phyloP scores from a whole-genome alignment of 2,113 vertebrate genomes.

The Geococcyx californianus region DNA sequence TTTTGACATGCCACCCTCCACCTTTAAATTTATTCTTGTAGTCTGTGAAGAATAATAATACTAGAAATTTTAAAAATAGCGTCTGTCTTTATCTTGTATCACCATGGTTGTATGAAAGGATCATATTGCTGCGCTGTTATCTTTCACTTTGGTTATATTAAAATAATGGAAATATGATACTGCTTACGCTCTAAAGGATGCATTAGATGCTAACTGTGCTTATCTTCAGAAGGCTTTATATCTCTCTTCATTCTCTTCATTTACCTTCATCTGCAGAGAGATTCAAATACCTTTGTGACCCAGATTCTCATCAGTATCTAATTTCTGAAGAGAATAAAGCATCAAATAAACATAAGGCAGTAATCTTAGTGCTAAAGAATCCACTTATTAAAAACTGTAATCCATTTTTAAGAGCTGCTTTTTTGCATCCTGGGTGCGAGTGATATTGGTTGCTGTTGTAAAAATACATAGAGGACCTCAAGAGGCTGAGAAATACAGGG shows the following conservation, averaged over 20 bases:
- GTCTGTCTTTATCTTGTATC: not conserved
- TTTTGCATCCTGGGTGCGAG: not conserved
- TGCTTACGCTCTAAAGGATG: not conserved
- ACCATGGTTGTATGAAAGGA: not conserved
- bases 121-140: not conserved
- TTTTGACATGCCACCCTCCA: not conserved
- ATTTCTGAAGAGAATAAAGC: slow-evolving; percentile 6
- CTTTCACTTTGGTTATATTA: slow-evolving; percentile 1
- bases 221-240: not conserved
- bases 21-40: not conserved
- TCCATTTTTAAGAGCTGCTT: not conserved
- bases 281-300: not conserved
- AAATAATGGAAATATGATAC: slow-evolving; percentile 26
- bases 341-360: not conserved
- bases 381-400: slow-evolving; percentile 7
- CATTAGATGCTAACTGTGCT: not conserved
- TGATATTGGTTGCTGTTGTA: not conserved
- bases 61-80: not conserved
- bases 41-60: not conserved
- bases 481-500: not conserved
- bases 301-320: slow-evolving; percentile 8
- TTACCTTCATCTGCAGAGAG: not conserved
- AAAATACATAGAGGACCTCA: not conserved
- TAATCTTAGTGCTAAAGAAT: slow-evolving; percentile 10
- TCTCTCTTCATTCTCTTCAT: not conserved